A percentile compares a stretch with the other conserved stretches of the same genome.
Conservation (phyloP, 1,140 invertebrate species). For the Drosophila ercepeae region DNA sequence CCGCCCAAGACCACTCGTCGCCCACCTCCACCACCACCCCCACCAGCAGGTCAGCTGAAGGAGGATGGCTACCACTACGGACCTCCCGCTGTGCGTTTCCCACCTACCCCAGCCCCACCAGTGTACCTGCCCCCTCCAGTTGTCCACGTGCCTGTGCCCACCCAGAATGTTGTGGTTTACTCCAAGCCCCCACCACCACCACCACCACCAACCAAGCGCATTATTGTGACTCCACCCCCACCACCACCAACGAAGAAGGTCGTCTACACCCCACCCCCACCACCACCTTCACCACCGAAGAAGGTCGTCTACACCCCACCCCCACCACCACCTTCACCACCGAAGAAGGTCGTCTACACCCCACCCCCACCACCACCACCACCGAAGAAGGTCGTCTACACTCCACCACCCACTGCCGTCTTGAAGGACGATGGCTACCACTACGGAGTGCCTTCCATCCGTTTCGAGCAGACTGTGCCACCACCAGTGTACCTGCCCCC, state of each 20-base stretch:
- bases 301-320: conserved; percentile 14
- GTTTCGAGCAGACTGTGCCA: conserved; percentile 17
- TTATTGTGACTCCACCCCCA: too few relatives aligned
- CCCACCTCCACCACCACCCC: conserved; percentile 22
- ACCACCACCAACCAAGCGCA: conserved; percentile 19
- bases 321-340: conserved; percentile 35
- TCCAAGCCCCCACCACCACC: conserved; percentile 18
- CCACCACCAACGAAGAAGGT: conserved; percentile 25
- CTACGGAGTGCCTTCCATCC: conserved; percentile 23
- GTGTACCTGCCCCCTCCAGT: conserved; percentile 9
- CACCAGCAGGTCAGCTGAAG: conserved; percentile 52
- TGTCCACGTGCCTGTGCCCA: background rate
- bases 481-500: conserved; percentile 22
- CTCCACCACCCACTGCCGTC: conserved; percentile 18
- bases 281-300: conserved; percentile 32
- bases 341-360: conserved; percentile 25
- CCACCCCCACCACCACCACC: conserved; percentile 42
- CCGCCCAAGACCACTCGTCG: conserved; percentile 45
- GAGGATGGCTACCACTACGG: conserved; percentile 59
- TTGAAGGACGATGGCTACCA: conserved; percentile 36
- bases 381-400: conserved; percentile 30
- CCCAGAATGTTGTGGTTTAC: conserved; percentile 25
- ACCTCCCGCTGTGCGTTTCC: conserved; percentile 6
- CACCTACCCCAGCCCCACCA: conserved; percentile 7
- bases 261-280: conserved; percentile 23